These are phyloP conservation scores for Cebus imitator DNA, from an alignment of 2,113 vertebrate species.

Conservation along the genomic window DNA sequence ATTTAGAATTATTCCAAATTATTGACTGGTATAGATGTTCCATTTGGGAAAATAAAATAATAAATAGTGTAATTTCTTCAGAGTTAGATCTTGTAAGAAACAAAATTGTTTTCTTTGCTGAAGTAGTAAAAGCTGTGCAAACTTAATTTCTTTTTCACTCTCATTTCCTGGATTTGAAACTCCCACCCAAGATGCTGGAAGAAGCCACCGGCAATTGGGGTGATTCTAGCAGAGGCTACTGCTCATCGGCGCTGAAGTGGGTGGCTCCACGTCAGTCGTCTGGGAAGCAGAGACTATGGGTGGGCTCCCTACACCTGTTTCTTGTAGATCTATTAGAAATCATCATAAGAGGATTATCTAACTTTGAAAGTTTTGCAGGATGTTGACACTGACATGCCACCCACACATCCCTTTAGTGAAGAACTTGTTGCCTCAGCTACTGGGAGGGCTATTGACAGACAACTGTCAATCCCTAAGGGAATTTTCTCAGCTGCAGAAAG, in stretches of 20 bases:
- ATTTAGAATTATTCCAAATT: conserved; percentile 81
- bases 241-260: not conserved
- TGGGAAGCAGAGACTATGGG: not conserved
- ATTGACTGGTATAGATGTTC: conserved; percentile 77
- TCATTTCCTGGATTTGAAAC: not conserved
- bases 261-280: not conserved
- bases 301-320: accelerated
- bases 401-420: not conserved
- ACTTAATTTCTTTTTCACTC: not conserved
- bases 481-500: not conserved
- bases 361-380: not conserved
- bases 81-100: conserved; percentile 78
- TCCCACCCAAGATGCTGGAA: not conserved
- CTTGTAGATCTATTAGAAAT: not conserved
- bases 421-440: not conserved
- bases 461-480: not conserved
- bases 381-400: not conserved
- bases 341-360: not conserved
- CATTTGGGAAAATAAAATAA: conserved; percentile 80
- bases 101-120: conserved; percentile 75
- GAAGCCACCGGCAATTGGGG: not conserved
- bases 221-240: not conserved
- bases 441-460: not conserved
- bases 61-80: conserved; percentile 73
- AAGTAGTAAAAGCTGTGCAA: conserved; percentile 7